phyloP scores from a whole-genome alignment of 2,888 invertebrate genomes.

The Phanerotoma sp. region DNA sequence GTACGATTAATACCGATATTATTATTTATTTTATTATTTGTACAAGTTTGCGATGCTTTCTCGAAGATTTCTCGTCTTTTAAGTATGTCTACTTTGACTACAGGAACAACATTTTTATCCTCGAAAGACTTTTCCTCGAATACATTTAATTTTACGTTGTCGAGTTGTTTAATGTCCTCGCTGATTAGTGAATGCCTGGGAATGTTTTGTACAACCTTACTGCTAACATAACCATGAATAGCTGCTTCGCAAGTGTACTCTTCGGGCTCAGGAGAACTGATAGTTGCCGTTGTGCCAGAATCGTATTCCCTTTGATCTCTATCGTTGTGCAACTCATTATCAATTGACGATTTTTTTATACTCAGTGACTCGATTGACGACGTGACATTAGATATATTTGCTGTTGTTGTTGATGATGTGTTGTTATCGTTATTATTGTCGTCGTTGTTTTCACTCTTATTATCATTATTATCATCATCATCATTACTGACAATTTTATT shows the following conservation, averaged over 20 bases:
- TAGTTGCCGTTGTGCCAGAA: constrained; percentile 68
- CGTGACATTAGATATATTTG: constrained; percentile 35
- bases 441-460: constrained; percentile 37
- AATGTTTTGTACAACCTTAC: constrained; percentile 60
- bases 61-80: constrained; percentile 84
- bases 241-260: constrained; percentile 88
- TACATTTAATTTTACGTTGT: constrained; percentile 48
- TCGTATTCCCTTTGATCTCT: constrained; percentile 63
- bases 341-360: constrained; percentile 43
- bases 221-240: constrained; percentile 81
- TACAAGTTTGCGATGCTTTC: constrained; percentile 60
- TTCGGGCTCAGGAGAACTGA: constrained; percentile 70
- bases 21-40: constrained; percentile 32
- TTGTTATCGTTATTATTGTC: constrained; percentile 17
- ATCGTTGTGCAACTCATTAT: constrained; percentile 47
- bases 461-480: constrained; percentile 44
- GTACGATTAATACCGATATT: constrained; percentile 48
- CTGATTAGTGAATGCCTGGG: constrained; percentile 51
- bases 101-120: constrained; percentile 64
- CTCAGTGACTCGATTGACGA: constrained; percentile 42
- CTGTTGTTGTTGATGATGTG: constrained; percentile 36
- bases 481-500: constrained; percentile 14
- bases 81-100: constrained; percentile 73
- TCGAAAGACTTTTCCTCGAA: constrained; percentile 55
- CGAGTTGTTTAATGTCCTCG: constrained; percentile 43